Evolutionary conservation across 2,113 vertebrate species (phyloP).

Genomic region (human): GRCh38 chr5:142274001-142274500

Average conservation of each 20-base stretch:
- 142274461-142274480: background rate
- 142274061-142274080: background rate
- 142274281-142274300: too few relatives aligned
- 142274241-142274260: too few relatives aligned
- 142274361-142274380: too few relatives aligned
- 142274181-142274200: background rate
- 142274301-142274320: too few relatives aligned
- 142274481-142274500: slow-evolving; percentile 21
- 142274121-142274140: background rate
- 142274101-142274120: background rate
- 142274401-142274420: too few relatives aligned
- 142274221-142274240: too few relatives aligned
- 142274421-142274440: background rate
- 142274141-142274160: background rate
- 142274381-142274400: too few relatives aligned
- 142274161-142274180: slow-evolving; percentile 24
- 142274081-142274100: background rate
- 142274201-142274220: too few relatives aligned
- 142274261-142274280: too few relatives aligned
- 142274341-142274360: too few relatives aligned
- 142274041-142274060: background rate
- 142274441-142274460: background rate
- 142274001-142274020: background rate
- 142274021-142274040: background rate
- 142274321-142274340: too few relatives aligned